Percentiles rank a stretch among this genome's conserved stretches.
These are phyloP conservation scores for Solenopsis invicta DNA, from an alignment of 1,140 invertebrate genomes.

Conservation along the genomic window DNA sequence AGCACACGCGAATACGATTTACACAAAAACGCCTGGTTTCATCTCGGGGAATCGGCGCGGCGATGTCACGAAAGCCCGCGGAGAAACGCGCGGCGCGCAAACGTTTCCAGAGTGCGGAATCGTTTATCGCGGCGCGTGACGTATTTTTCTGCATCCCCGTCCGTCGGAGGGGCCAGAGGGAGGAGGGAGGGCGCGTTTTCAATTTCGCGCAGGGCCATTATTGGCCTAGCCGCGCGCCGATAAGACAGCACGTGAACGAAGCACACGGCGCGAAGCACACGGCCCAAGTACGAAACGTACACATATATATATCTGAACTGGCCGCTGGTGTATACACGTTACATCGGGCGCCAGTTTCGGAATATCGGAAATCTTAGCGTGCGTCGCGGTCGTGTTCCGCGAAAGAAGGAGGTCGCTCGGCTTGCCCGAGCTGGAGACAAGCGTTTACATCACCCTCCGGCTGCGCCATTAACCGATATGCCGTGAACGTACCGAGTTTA, in stretches of 20 bases:
- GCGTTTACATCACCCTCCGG: slow-evolving; percentile 61
- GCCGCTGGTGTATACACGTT: slow-evolving; percentile 12
- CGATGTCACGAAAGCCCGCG: not conserved
- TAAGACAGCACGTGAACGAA: slow-evolving; percentile 66
- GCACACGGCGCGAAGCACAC: not conserved
- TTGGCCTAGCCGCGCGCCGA: slow-evolving; percentile 59
- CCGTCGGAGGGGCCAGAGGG: not conserved
- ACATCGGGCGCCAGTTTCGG: slow-evolving; percentile 69
- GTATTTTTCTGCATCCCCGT: slow-evolving; percentile 13
- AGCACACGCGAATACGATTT: not conserved
- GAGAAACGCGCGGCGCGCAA: not conserved
- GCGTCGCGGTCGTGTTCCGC: slow-evolving; percentile 46
- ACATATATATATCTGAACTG: not conserved
- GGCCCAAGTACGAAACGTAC: not conserved
- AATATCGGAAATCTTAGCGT: slow-evolving; percentile 73
- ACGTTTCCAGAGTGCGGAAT: slow-evolving; percentile 42
- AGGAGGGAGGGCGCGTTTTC: slow-evolving; percentile 53
- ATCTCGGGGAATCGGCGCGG: slow-evolving; percentile 4
- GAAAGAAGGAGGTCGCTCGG: slow-evolving; percentile 59
- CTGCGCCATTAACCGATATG: slow-evolving; percentile 40
- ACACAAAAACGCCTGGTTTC: slow-evolving; percentile 15
- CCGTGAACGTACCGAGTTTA: slow-evolving; percentile 49
- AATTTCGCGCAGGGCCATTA: slow-evolving; percentile 69
- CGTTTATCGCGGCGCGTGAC: slow-evolving; percentile 57
- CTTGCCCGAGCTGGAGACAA: slow-evolving; percentile 63